These are phyloP conservation scores for Tiphia femorata DNA, from an alignment of 2,888 invertebrate genomes.

Conservation along the genomic window DNA sequence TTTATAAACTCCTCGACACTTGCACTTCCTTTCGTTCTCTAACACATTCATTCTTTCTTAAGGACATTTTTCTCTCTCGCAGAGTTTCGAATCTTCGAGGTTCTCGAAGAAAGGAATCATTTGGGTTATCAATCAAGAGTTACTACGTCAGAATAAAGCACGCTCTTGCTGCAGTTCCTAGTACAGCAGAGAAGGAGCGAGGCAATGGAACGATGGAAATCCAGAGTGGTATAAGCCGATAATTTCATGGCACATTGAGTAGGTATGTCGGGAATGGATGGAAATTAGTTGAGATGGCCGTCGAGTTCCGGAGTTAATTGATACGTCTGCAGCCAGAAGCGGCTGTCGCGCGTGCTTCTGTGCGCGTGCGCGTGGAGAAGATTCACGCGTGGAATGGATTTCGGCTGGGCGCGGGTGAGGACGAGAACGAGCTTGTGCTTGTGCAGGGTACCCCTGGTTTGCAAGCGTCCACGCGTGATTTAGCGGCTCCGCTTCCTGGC, in stretches of 20 bases:
- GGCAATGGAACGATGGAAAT: slow-evolving; percentile 24
- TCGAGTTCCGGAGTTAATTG: slow-evolving; percentile 57
- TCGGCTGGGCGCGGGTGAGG: no score
- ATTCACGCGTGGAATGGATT: no score
- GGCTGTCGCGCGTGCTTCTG: slow-evolving; percentile 13
- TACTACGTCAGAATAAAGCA: no score
- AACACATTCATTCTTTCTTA: no score
- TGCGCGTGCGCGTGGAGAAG: background rate
- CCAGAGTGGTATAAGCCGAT: slow-evolving; percentile 40
- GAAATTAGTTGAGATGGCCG: slow-evolving; percentile 59
- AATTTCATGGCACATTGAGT: slow-evolving; percentile 62
- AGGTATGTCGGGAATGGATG: slow-evolving; percentile 55
- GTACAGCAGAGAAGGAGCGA: slow-evolving; percentile 23
- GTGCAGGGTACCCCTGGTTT: slow-evolving; percentile 10
- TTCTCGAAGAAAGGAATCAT: no score
- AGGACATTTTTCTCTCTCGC: no score
- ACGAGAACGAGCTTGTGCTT: slow-evolving; percentile 21
- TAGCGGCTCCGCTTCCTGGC: slow-evolving; percentile 55
- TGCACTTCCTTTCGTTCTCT: no score
- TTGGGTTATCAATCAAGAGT: no score
- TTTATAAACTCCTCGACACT: no score
- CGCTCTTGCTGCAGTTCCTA: no score
- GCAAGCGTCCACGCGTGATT: slow-evolving; percentile 51
- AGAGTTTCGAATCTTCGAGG: no score
- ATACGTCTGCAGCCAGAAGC: slow-evolving; percentile 47